Evolutionary conservation across 2,888 invertebrate genomes (phyloP).

Genomic region (Drosophila flavopinicola): DNA sequence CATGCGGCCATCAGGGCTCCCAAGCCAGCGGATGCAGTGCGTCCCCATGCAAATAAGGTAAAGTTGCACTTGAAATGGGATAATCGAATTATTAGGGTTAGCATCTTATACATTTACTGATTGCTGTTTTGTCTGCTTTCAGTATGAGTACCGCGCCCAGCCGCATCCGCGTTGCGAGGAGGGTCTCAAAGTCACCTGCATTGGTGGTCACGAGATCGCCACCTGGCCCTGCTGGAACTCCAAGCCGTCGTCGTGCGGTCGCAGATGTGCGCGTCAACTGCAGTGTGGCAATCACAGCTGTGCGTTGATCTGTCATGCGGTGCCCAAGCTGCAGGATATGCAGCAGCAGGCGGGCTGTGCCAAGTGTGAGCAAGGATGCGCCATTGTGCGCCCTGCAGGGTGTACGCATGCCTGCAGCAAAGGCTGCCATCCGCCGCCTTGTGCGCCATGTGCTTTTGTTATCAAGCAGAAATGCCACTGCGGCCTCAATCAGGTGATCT

Average conservation of each 20-base stretch:
- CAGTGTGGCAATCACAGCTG: constrained; percentile 93
- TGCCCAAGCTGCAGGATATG: constrained; percentile 85
- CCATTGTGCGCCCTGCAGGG: constrained; percentile 88
- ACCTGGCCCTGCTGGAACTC: constrained; percentile 89
- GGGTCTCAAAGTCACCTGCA: constrained; percentile 89
- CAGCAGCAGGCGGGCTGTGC: constrained; percentile 86
- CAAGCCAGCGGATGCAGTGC: constrained; percentile 22
- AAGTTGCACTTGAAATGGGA: too few species aligned
- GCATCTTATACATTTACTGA: too few species aligned
- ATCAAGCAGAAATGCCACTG: constrained; percentile 93
- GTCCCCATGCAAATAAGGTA: constrained; percentile 58
- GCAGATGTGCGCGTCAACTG: constrained; percentile 89
- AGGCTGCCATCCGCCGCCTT: constrained; percentile 90
- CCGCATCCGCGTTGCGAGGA: constrained; percentile 90
- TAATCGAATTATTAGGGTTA: too few species aligned
- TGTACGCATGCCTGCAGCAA: constrained; percentile 91
- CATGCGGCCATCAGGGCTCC: constrained; percentile 89
- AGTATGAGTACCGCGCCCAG: constrained; percentile 85
- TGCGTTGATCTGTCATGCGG: constrained; percentile 89
- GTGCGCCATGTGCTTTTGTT: constrained; percentile 90
- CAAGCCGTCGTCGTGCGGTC: constrained; percentile 90
- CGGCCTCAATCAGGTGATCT: constrained; percentile 89
- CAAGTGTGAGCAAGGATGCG: constrained; percentile 87
- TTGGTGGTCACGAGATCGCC: constrained; percentile 90
- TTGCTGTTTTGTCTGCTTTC: background rate